Evolutionary conservation across 2,888 invertebrate genomes (phyloP), one percentile per base, ranked within the genome.

Genomic region (Leptinotarsa juncta): DNA sequence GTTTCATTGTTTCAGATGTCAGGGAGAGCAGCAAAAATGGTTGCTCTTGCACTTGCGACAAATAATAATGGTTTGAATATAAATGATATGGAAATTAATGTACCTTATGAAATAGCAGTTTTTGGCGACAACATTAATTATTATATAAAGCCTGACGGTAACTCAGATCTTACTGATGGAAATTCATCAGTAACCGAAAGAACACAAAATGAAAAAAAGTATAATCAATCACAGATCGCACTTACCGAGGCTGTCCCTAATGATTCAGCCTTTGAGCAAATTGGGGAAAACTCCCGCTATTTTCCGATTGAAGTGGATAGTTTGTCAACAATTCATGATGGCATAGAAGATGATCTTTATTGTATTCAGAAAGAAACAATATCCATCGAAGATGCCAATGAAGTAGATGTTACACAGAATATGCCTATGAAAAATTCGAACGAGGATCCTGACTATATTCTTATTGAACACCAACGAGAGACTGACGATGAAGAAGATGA

Each of bases 51-150:
- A 55, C 55, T 55, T 55, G 20, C 20, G 10, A 55, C 55, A 55
- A 55, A 55, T 18, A 55, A 55, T 55, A n/a, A 55, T 55, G 55
- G 55, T 55, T 55, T 55, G 55, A 55, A 55, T n/a, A 55, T 55
- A 55, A 55, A 55, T 55, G n/a, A 55, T 55, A 55, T 55, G 55
- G 55, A 55, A 55, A 55, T 55, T 55, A 55, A 55, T 55, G 55
- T 55, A 55, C 55, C 55, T 55, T 55, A 55, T 55, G 18, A 55
- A 18, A n/a, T 55, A 18, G 55, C 55, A 55, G 55, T 55, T n/a
- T 55, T 55, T n/a, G 20, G 55, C n/a, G 55, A 55, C 55, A 18
- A 18, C 55, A 55, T n/a, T 55, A 55, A 55, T 20, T 10, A 55
- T 55, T 55, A 55, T 55, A 55, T 55, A 55, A 5, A n/a, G 55